Evolutionary conservation across 2,888 invertebrate genomes (phyloP).

Genomic region (Tetranychus truncatus): DNA sequence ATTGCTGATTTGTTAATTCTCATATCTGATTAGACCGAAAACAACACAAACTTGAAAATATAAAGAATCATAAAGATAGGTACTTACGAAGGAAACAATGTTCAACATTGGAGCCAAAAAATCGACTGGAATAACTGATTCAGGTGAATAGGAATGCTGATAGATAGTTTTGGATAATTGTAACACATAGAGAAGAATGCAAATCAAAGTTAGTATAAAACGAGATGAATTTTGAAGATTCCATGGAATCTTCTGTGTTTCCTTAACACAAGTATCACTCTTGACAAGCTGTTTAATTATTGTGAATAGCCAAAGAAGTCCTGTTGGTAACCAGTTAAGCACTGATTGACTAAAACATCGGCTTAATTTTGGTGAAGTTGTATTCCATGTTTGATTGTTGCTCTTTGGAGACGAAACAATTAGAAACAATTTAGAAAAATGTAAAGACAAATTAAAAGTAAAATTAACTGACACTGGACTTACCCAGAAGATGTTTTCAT

Average conservation of each 20-base stretch:
- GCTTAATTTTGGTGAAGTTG: conserved; percentile 63
- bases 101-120: not conserved
- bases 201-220: conserved; percentile 13
- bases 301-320: conserved; percentile 57
- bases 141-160: not conserved
- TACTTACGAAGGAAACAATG: not conserved
- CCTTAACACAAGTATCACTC: conserved; percentile 9
- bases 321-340: conserved; percentile 69
- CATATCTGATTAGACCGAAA: not conserved
- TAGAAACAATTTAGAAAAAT: too few species aligned
- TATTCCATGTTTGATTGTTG: conserved; percentile 50
- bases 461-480: too few species aligned
- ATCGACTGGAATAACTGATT: not conserved
- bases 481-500: too few species aligned
- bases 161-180: not conserved
- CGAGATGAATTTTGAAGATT: conserved; percentile 22
- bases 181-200: conserved; percentile 7
- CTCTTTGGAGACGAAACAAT: conserved; percentile 41
- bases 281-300: conserved; percentile 41
- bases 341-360: conserved; percentile 79
- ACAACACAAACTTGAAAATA: not conserved
- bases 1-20: not conserved
- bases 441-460: too few species aligned
- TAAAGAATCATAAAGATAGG: not conserved
- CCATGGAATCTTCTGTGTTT: conserved; percentile 22